Evolutionary conservation across 2,888 invertebrate genomes (phyloP).

Genomic region (Dromius quadrimaculatus): DNA sequence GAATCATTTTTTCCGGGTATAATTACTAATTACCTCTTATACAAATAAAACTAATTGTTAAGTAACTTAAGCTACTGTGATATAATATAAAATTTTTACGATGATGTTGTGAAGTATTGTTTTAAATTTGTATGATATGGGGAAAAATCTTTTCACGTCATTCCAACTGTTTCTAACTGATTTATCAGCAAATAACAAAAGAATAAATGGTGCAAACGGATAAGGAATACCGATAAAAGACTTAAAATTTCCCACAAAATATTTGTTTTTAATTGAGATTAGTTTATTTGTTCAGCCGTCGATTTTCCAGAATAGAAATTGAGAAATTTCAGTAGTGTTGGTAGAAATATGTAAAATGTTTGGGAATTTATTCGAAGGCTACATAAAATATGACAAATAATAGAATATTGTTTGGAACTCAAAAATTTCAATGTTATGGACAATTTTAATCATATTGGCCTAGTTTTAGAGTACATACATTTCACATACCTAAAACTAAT

Average conservation of each 20-base stretch:
- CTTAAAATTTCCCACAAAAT: neutral
- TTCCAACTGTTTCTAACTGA: neutral
- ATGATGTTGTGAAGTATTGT: neutral
- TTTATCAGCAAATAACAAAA: slow-evolving; percentile 3
- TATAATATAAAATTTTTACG: slow-evolving; percentile 10
- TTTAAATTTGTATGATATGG: neutral
- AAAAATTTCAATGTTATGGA: neutral
- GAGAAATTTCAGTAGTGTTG: neutral
- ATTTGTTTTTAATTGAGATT: slow-evolving; percentile 4
- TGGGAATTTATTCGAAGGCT: neutral
- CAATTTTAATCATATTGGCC: neutral
- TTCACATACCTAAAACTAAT: no score
- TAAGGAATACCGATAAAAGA: slow-evolving; percentile 7
- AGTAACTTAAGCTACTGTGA: neutral
- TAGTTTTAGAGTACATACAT: no score
- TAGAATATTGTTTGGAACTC: neutral
- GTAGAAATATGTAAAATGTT: neutral
- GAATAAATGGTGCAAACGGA: neutral
- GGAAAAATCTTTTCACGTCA: slow-evolving; percentile 19
- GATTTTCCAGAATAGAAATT: slow-evolving; percentile 7
- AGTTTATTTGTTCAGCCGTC: neutral
- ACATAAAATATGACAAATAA: neutral
- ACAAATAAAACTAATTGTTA: slow-evolving; percentile 1
- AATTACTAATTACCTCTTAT: neutral
- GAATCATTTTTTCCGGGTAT: slow-evolving; percentile 15